Evolutionary conservation across 2,888 invertebrate species (phyloP).

Genomic region (Pseudococcus longispinus): DNA sequence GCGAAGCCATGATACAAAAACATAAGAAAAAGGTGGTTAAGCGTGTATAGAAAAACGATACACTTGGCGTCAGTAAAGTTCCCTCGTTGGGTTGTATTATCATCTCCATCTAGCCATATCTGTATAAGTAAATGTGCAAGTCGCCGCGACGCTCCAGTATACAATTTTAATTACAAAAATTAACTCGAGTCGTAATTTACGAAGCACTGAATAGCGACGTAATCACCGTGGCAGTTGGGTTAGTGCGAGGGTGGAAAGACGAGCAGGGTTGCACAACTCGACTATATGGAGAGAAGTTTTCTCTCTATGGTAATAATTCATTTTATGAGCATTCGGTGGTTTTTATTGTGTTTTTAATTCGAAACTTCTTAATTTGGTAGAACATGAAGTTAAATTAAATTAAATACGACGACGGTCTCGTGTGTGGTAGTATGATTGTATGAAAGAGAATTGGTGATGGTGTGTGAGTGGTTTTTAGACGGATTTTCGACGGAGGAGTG

Average conservation of each 20-base stretch:
- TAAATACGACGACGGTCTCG: slow-evolving; percentile 19
- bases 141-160: neutral
- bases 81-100: neutral
- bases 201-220: slow-evolving; percentile 9
- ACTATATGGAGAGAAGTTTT: neutral
- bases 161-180: slow-evolving; percentile 35
- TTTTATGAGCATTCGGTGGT: slow-evolving; percentile 29
- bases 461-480: neutral
- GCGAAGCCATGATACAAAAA: neutral
- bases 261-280: neutral
- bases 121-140: neutral
- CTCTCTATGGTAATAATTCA: slow-evolving; percentile 16
- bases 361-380: slow-evolving; percentile 28
- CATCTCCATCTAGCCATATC: neutral
- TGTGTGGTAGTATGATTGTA: neutral
- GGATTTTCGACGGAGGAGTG: neutral
- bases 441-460: neutral
- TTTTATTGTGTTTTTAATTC: slow-evolving; percentile 42
- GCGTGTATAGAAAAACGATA: slow-evolving; percentile 28
- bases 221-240: neutral
- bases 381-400: slow-evolving; percentile 40
- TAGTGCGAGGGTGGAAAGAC: neutral
- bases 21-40: slow-evolving; percentile 28
- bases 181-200: slow-evolving; percentile 6
- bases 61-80: slow-evolving; percentile 36